Conservation (phyloP, 2,797 vertebrate species). For the Podarcis lilfordi region DNA sequence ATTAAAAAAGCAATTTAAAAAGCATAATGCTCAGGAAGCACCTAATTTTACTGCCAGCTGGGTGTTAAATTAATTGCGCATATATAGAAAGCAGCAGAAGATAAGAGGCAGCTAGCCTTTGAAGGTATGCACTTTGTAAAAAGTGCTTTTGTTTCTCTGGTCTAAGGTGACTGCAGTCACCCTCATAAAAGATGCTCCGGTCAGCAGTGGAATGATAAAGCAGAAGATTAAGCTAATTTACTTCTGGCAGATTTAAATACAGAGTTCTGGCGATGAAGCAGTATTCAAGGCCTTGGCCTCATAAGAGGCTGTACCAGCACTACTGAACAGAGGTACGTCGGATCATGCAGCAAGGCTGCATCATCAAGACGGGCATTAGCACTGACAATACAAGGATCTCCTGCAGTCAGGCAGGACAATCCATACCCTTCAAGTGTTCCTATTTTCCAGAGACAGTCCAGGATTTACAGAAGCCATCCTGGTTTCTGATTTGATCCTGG, state of each 20-base stretch:
- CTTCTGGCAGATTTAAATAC: constrained; percentile 11
- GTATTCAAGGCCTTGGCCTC: background rate
- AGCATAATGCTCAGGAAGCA: constrained; percentile 64
- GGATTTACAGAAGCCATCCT: too few relatives aligned
- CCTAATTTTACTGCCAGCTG: constrained; percentile 73
- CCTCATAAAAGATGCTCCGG: constrained; percentile 47
- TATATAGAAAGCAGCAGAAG: background rate
- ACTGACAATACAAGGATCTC: background rate
- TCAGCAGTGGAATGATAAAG: constrained; percentile 38
- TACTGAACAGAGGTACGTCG: background rate
- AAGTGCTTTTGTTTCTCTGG: constrained; percentile 11
- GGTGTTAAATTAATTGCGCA: constrained; percentile 71
- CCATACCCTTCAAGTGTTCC: background rate
- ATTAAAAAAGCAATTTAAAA: constrained; percentile 75
- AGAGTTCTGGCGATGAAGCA: constrained; percentile 8
- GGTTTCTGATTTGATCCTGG: too few relatives aligned
- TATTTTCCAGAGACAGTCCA: too few relatives aligned
- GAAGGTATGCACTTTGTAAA: constrained; percentile 3
- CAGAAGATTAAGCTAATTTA: constrained; percentile 39
- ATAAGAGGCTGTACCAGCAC: background rate
- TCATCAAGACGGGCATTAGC: background rate
- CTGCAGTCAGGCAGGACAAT: background rate
- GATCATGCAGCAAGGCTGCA: background rate
- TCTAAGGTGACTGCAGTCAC: constrained; percentile 37
- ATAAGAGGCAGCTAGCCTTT: constrained; percentile 46